phyloP scores from a whole-genome alignment of 1,140 invertebrate genomes.

The Alviniconcha marisindica region DNA sequence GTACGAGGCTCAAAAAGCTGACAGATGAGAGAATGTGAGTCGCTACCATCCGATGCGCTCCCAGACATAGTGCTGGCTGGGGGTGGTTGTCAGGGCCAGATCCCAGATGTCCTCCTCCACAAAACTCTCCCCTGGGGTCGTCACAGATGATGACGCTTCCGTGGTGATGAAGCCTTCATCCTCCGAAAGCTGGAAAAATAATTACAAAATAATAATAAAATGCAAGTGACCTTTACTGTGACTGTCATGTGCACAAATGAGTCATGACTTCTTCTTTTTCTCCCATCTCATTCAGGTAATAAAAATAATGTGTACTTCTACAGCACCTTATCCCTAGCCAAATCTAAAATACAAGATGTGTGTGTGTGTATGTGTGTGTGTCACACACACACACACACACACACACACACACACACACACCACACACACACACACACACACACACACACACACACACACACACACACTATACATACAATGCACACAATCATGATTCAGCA shows the following conservation, averaged over 20 bases:
- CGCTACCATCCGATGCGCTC: constrained; percentile 64
- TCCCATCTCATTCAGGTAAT: too few relatives aligned
- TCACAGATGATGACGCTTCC: constrained; percentile 44
- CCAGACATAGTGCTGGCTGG: constrained; percentile 63
- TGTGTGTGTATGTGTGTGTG: too few relatives aligned
- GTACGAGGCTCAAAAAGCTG: too few relatives aligned
- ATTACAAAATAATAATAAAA: too few relatives aligned
- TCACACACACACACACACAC: not conserved
- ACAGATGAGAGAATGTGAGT: too few relatives aligned
- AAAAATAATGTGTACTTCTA: too few relatives aligned
- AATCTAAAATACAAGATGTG: too few relatives aligned
- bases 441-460: not conserved
- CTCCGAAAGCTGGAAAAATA: constrained; percentile 53
- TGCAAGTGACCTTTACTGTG: too few relatives aligned
- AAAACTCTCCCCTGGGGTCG: constrained; percentile 40
- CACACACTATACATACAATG: too few relatives aligned
- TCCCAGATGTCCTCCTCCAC: constrained; percentile 61
- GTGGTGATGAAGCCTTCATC: constrained; percentile 54
- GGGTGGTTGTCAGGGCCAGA: constrained; percentile 50
- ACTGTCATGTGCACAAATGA: too few relatives aligned
- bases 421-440: constrained; percentile 24
- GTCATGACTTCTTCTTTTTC: too few relatives aligned
- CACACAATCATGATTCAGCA: not conserved
- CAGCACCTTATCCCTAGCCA: too few relatives aligned
- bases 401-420: constrained; percentile 24